Conservation (phyloP, 53 echinoderm and acorn worm genomes). For the Pentamera pediparva region DNA sequence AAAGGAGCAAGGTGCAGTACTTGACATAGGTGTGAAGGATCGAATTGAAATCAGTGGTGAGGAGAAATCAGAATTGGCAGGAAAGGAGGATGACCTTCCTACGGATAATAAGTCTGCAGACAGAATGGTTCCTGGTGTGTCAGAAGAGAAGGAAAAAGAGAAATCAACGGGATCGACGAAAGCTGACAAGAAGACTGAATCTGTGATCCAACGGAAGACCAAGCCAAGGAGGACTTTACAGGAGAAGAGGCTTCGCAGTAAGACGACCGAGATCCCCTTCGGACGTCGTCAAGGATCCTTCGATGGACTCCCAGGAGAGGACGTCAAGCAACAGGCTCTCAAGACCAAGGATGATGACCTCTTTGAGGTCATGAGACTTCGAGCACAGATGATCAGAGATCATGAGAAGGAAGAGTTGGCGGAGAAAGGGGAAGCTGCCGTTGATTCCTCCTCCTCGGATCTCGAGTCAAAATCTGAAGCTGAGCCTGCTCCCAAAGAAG, state of each 20-base stretch:
- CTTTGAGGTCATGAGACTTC: constrained; percentile 75
- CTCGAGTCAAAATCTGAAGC: not conserved
- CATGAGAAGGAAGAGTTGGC: constrained; percentile 59
- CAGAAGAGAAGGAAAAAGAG: not conserved
- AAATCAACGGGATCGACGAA: not conserved
- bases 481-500: constrained; percentile 12
- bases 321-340: constrained; percentile 70
- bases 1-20: too few relatives aligned
- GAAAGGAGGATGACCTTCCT: not conserved
- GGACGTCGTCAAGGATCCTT: constrained; percentile 27
- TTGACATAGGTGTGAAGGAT: too few relatives aligned
- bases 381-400: constrained; percentile 62
- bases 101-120: not conserved
- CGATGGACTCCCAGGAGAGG: constrained; percentile 22
- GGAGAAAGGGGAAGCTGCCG: not conserved
- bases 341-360: constrained; percentile 75
- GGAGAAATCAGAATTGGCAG: too few relatives aligned
- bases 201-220: not conserved
- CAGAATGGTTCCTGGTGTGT: not conserved
- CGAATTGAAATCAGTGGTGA: too few relatives aligned
- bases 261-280: constrained; percentile 46
- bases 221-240: constrained; percentile 32
- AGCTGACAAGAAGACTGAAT: constrained; percentile 4
- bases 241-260: constrained; percentile 42
- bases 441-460: not conserved